Conservation (phyloP, 2,797 vertebrate species). For the Galago senegalensis region DNA sequence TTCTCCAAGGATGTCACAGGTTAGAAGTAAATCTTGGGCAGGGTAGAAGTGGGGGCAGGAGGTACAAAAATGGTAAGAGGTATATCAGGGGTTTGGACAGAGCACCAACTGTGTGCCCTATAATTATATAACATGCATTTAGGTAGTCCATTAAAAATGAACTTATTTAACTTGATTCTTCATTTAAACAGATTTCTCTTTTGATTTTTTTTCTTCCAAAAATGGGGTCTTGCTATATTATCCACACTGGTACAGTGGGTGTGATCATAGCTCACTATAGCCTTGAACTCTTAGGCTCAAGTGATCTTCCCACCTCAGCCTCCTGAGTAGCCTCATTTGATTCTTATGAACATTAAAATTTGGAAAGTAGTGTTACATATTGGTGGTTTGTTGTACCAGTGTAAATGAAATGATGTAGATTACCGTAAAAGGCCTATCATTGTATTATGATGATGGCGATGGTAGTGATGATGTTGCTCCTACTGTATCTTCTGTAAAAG, state of each 20-base stretch:
- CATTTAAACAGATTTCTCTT: neutral
- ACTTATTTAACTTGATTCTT: neutral
- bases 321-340: neutral
- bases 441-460: neutral
- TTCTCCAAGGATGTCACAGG: neutral
- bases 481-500: neutral
- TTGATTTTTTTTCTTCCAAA: neutral
- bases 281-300: too few species aligned
- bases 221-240: too few species aligned
- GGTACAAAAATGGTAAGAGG: neutral
- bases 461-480: neutral
- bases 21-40: neutral
- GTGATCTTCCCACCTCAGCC: too few species aligned
- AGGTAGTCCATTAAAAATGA: neutral
- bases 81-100: neutral
- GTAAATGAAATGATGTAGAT: constrained; percentile 3
- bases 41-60: rapidly evolving
- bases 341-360: neutral
- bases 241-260: too few species aligned
- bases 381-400: neutral
- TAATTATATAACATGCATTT: neutral
- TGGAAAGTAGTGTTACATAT: neutral
- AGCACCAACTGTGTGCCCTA: neutral
- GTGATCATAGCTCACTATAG: too few species aligned
- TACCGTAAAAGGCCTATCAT: neutral